Conservation (phyloP, 2,113 vertebrate species). For the Nicator chloris region DNA sequence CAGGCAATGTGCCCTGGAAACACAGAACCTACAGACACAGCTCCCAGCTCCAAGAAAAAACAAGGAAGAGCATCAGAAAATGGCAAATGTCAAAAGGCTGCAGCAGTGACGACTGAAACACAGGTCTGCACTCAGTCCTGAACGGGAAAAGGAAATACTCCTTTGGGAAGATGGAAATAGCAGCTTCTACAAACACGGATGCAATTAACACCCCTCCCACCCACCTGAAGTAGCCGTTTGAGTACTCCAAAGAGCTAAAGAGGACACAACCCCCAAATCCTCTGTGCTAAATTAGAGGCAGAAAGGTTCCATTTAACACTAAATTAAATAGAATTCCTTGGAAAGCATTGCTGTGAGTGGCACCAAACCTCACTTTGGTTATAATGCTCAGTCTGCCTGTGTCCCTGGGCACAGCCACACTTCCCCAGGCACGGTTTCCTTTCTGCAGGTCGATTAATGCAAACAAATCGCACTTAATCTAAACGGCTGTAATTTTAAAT, state of each 20-base stretch:
- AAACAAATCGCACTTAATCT: conserved; percentile 30
- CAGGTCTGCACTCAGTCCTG: neutral
- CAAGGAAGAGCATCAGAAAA: neutral
- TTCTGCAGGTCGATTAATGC: neutral
- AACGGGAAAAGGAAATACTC: neutral
- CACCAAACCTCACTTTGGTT: neutral
- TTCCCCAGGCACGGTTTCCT: neutral
- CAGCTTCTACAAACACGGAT: neutral
- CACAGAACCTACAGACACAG: neutral
- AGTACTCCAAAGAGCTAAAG: neutral
- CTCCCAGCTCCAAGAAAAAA: neutral
- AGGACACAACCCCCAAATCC: neutral
- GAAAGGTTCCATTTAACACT: neutral
- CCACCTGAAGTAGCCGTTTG: neutral
- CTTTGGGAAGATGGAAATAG: neutral
- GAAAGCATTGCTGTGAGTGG: neutral
- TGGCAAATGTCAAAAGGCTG: neutral
- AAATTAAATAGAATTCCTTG: conserved; percentile 8
- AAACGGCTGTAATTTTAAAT: neutral
- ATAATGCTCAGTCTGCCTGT: neutral
- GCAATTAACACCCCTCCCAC: neutral
- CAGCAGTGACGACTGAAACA: neutral
- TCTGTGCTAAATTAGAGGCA: neutral
- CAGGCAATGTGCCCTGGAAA: fast-evolving
- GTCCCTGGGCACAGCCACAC: neutral